phyloP scores from a whole-genome alignment of 1,140 invertebrate species.

The Oscheius sp. region DNA sequence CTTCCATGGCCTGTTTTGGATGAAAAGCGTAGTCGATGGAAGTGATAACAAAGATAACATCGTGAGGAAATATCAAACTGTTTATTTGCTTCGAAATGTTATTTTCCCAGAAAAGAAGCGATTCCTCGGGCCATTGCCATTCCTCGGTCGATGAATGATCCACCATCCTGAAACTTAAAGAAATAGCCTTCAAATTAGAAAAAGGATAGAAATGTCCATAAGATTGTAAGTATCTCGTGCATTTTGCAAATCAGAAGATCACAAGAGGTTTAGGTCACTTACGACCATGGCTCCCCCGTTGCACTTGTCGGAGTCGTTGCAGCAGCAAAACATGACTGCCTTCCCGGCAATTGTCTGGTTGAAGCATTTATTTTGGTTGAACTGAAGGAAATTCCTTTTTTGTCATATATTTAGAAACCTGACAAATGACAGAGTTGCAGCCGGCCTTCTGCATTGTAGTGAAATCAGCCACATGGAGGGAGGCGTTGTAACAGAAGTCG shows the following conservation, averaged over 20 bases:
- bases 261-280: background rate
- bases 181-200: background rate
- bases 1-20: background rate
- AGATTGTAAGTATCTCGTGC: background rate
- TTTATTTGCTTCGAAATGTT: background rate
- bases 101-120: background rate
- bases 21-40: background rate
- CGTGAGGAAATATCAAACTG: background rate
- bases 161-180: background rate
- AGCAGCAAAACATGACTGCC: slow-evolving; percentile 5
- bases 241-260: background rate
- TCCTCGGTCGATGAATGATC: slow-evolving; percentile 9
- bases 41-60: background rate
- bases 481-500: slow-evolving; percentile 4
- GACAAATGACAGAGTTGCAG: background rate
- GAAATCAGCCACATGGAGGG: background rate
- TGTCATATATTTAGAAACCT: background rate
- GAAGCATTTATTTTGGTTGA: background rate
- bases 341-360: background rate
- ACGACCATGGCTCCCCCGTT: slow-evolving; percentile 1
- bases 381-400: background rate
- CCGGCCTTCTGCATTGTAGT: slow-evolving; percentile 1
- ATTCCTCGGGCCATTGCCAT: background rate
- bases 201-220: background rate
- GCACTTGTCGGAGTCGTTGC: background rate